phyloP scores from a whole-genome alignment of 1,140 invertebrate genomes.

The Heliconius congener region DNA sequence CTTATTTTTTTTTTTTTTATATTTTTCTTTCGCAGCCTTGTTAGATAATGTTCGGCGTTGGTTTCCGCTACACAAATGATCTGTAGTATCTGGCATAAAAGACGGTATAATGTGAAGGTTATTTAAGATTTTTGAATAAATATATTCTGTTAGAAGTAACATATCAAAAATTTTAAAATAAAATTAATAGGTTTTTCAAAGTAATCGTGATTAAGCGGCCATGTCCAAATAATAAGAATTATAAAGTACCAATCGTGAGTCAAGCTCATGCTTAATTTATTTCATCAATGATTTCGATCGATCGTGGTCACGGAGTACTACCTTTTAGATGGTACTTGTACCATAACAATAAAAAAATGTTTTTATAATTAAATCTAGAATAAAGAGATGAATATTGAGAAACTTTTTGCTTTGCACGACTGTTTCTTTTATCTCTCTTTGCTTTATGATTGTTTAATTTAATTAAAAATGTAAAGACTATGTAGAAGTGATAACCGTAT shows the following conservation, averaged over 20 bases:
- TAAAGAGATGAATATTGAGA: background rate
- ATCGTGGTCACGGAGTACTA: constrained; percentile 6
- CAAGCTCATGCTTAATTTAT: constrained; percentile 11
- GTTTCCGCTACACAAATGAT: too few species aligned
- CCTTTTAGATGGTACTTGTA: background rate
- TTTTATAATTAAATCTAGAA: background rate
- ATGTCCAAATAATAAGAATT: constrained; percentile 11
- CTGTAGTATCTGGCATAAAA: too few species aligned
- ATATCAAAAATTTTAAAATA: too few species aligned
- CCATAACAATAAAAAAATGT: background rate
- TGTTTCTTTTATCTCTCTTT: background rate
- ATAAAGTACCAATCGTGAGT: constrained; percentile 18
- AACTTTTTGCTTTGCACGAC: background rate
- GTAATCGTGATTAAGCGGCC: background rate
- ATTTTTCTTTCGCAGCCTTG: too few species aligned
- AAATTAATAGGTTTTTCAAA: background rate
- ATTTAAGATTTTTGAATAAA: too few species aligned
- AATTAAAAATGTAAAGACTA: too few species aligned
- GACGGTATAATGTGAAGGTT: too few species aligned
- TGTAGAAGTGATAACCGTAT: too few species aligned
- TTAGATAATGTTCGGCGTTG: too few species aligned
- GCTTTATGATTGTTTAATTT: background rate
- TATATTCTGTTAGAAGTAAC: too few species aligned
- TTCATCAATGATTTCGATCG: background rate
- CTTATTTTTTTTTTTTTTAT: too few species aligned